These are phyloP conservation scores for Phrynosoma platyrhinos DNA, from an alignment of 2,113 vertebrate species.

Conservation along the genomic window DNA sequence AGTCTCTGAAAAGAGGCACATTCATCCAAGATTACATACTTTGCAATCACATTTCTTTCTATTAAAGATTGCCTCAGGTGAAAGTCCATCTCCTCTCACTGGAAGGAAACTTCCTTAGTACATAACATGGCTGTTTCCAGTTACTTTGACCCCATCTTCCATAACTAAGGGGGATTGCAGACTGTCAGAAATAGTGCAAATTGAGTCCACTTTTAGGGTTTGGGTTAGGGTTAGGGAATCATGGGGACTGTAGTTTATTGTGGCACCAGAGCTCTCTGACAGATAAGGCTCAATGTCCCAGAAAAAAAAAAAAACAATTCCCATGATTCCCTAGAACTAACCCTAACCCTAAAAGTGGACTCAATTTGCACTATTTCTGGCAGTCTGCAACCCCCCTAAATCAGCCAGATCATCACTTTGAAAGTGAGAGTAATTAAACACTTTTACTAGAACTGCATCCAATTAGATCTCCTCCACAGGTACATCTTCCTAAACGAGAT, in stretches of 20 bases:
- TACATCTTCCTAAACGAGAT: constrained; percentile 58
- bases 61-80: not conserved
- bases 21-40: not conserved
- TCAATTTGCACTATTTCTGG: no score
- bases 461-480: constrained; percentile 54
- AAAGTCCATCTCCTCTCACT: constrained; percentile 32
- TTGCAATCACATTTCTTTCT: not conserved
- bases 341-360: no score
- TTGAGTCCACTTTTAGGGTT: no score
- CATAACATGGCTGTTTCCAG: constrained; percentile 15
- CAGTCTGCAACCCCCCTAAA: no score
- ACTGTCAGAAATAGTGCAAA: no score
- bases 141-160: constrained; percentile 43
- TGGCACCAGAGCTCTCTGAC: no score
- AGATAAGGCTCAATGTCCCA: no score
- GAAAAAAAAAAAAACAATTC: no score
- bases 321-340: no score
- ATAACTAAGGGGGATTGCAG: no score
- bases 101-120: constrained; percentile 30
- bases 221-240: no score
- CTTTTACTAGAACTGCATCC: constrained; percentile 47
- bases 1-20: constrained; percentile 35
- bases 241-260: no score
- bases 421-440: constrained; percentile 64
- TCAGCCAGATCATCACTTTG: constrained; percentile 65